Evolutionary conservation across 2,888 invertebrate genomes (phyloP).

Genomic region (Phasia obesa): DNA sequence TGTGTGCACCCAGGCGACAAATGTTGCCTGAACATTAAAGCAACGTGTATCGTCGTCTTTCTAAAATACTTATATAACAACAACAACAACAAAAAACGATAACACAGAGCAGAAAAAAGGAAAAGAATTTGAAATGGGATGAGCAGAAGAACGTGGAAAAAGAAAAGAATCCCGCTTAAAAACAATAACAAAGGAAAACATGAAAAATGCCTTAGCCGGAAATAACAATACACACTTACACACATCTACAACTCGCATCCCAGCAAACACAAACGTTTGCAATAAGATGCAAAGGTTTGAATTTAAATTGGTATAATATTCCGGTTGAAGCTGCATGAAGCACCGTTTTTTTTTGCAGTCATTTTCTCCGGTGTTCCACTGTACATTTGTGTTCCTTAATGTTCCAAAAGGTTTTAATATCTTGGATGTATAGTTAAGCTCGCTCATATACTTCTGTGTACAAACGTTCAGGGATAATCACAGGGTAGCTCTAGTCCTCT

Average conservation of each 20-base stretch:
- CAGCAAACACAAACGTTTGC: no score
- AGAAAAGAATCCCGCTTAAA: conserved; percentile 53
- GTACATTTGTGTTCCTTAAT: no score
- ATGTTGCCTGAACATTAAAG: conserved; percentile 60
- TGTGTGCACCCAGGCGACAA: conserved; percentile 68
- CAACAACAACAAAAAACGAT: conserved; percentile 12
- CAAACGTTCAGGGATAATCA: no score
- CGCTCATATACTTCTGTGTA: no score
- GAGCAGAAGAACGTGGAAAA: conserved; percentile 28
- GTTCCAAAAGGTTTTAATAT: no score
- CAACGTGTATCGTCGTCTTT: conserved; percentile 54
- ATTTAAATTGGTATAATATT: no score
- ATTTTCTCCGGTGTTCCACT: no score
- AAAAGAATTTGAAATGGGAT: conserved; percentile 38
- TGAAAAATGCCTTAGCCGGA: conserved; percentile 69
- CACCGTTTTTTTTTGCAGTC: no score
- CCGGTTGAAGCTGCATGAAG: no score
- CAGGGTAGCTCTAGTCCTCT: no score
- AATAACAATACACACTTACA: conserved; percentile 50
- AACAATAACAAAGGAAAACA: conserved; percentile 45
- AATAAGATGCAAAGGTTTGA: no score
- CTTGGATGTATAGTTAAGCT: no score
- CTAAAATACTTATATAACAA: neutral
- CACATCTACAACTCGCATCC: neutral
- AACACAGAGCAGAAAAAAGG: conserved; percentile 16